A percentile compares a stretch with the other conserved stretches of the same genome.
phyloP scores from a whole-genome alignment of 1,140 invertebrate genomes.

The Lepidurus apus region DNA sequence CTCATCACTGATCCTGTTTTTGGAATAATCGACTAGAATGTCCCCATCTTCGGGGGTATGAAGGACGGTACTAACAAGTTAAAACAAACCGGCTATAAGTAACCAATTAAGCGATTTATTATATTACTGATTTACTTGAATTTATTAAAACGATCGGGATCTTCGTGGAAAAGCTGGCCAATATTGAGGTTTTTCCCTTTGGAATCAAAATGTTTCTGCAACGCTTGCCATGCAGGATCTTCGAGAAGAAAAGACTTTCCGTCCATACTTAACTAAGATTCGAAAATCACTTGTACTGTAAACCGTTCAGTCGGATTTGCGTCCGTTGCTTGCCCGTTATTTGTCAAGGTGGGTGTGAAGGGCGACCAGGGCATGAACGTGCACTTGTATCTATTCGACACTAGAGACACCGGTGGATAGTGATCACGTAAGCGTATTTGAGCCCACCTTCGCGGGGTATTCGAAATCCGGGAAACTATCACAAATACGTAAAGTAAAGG shows the following conservation, averaged over 20 bases:
- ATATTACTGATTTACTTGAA: constrained; percentile 58
- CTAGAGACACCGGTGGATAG: constrained; percentile 2
- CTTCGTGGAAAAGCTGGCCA: constrained; percentile 65
- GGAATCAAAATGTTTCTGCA: constrained; percentile 63
- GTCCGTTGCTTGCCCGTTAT: background rate
- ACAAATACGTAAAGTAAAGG: too few species aligned
- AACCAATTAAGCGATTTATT: background rate
- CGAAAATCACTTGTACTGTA: constrained; percentile 12
- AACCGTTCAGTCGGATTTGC: background rate
- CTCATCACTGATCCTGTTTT: constrained; percentile 83
- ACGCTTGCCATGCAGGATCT: constrained; percentile 62
- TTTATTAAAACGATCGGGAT: constrained; percentile 70
- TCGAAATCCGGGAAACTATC: background rate
- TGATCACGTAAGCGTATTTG: constrained; percentile 22
- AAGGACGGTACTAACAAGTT: constrained; percentile 60
- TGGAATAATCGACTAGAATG: constrained; percentile 92
- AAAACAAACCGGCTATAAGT: constrained; percentile 32
- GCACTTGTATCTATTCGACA: background rate
- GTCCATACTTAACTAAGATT: constrained; percentile 37
- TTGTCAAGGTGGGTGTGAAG: constrained; percentile 5
- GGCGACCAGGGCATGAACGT: constrained; percentile 22
- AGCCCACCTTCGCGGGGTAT: background rate
- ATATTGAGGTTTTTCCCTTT: constrained; percentile 68
- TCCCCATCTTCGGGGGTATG: constrained; percentile 74
- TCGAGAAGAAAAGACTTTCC: constrained; percentile 49